phyloP scores from a whole-genome alignment of 1,140 invertebrate species.

The Cheumatopsyche charites region DNA sequence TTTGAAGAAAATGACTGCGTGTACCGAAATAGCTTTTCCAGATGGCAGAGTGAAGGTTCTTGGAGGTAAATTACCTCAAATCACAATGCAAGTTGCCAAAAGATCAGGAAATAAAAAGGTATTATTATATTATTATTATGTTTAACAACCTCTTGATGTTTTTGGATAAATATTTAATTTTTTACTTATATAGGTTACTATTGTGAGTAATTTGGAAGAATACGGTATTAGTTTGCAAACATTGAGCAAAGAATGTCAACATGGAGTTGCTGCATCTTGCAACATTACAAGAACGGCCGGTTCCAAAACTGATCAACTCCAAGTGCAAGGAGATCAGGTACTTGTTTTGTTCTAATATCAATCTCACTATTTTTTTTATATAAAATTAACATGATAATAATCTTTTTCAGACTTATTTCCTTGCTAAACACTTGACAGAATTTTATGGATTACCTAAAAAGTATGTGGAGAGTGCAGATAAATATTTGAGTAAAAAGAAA shows the following conservation, averaged over 20 bases:
- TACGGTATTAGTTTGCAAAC: slow-evolving; percentile 81
- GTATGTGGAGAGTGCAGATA: slow-evolving; percentile 60
- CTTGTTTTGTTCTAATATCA: background rate
- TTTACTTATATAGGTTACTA: slow-evolving; percentile 70
- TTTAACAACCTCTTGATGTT: background rate
- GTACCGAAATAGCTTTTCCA: slow-evolving; percentile 70
- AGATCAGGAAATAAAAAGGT: slow-evolving; percentile 90
- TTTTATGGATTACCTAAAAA: slow-evolving; percentile 60
- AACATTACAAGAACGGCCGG: slow-evolving; percentile 77
- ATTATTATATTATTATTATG: slow-evolving; percentile 12
- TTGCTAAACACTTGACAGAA: slow-evolving; percentile 59
- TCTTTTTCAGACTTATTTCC: slow-evolving; percentile 56
- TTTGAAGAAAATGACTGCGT: slow-evolving; percentile 75
- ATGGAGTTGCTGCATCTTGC: slow-evolving; percentile 83
- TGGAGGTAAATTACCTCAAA: slow-evolving; percentile 78
- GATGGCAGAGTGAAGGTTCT: slow-evolving; percentile 66
- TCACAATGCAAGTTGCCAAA: slow-evolving; percentile 79
- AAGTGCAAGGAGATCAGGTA: slow-evolving; percentile 92
- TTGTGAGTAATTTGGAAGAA: slow-evolving; percentile 85
- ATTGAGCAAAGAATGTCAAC: slow-evolving; percentile 83
- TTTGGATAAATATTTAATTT: slow-evolving; percentile 28
- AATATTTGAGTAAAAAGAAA: slow-evolving; percentile 60
- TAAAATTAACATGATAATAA: background rate
- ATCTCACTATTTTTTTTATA: slow-evolving; percentile 4
- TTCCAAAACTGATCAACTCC: slow-evolving; percentile 77